Evolutionary conservation across 2,888 invertebrate species (phyloP), one percentile per base, ranked within the genome.

Genomic region (Drosophila differens): DNA sequence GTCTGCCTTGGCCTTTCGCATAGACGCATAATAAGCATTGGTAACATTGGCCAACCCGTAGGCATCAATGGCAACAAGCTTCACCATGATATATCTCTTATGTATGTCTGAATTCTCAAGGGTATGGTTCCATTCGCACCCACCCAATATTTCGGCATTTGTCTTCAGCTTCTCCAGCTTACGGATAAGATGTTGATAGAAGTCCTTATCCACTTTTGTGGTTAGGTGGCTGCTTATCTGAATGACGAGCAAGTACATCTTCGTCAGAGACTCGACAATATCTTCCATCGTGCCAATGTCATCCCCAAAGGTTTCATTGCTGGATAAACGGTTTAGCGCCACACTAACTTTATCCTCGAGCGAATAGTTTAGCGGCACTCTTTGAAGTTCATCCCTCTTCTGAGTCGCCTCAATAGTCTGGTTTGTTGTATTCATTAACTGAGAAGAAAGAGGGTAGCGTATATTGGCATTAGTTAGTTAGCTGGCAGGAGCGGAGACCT

Each of bases 231-330:
- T 0, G 0, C 1, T 19, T 9, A 39, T 5, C 0, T 19, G 2
- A 0, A 1, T 1, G 37, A 78, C 0, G 16, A 87, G 19, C 4
- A 30, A 4, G 1, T 39, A 1, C 12, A 91, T 30, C 0, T 71
- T 74, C 14, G 33, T 41, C 4, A 92, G 74, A 4, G 90, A 76
- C 4, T 67, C 41, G 5, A 80, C 49, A 1, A 92, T 85, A 0
- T 75, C 62, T 1, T 57, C 49, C 30, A 91, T 35, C 32, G 10
- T 22, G 14, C 0, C 1, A 6, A 1, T 6, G 6, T 4, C 1
- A 14, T 3, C 3, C 14, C 1, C 22, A 22, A 4, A 0, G 12
- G 16, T 19, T 28, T 10, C 12, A 2, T 25, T 7, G 5, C 4
- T 0, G 22, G 4, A 14, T 14, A 4, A 2, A 9, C 16, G 4